These are phyloP conservation scores for Ectropis grisescens DNA, from an alignment of 1,140 invertebrate genomes.

Conservation along the genomic window DNA sequence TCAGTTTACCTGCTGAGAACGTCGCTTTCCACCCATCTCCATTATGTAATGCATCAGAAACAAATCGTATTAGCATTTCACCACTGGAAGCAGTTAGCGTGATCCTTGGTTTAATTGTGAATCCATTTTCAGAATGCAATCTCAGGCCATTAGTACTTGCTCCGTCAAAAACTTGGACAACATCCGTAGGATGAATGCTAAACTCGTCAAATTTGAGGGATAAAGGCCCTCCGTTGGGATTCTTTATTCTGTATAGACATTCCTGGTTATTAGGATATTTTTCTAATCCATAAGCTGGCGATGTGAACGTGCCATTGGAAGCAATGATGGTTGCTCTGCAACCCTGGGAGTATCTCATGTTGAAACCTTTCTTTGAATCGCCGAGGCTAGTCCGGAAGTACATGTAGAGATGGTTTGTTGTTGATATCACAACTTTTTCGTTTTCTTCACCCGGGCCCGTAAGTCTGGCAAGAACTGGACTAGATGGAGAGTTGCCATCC, in stretches of 20 bases:
- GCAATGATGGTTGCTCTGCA: conserved; percentile 86
- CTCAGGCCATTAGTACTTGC: conserved; percentile 85
- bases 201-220: conserved; percentile 91
- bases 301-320: conserved; percentile 86
- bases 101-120: conserved; percentile 88
- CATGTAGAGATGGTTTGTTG: conserved; percentile 88
- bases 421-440: conserved; percentile 90
- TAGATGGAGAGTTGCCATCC: conserved; percentile 90
- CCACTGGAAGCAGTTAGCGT: conserved; percentile 93
- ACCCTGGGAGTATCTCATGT: conserved; percentile 90
- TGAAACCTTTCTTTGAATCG: conserved; percentile 91
- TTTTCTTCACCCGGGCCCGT: conserved; percentile 85
- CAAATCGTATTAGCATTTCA: conserved; percentile 90
- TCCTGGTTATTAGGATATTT: conserved; percentile 94
- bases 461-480: conserved; percentile 83
- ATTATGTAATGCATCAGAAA: conserved; percentile 89
- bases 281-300: conserved; percentile 86
- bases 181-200: conserved; percentile 87
- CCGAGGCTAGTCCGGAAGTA: conserved; percentile 93
- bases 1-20: conserved; percentile 85
- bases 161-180: conserved; percentile 92
- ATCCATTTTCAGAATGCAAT: conserved; percentile 91
- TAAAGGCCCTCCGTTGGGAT: conserved; percentile 84
- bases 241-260: conserved; percentile 89
- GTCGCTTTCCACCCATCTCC: conserved; percentile 88